Percentiles rank a stretch among this genome's conserved stretches.
Conservation (phyloP, 2,113 vertebrate genomes). For the Sander lucioperca region DNA sequence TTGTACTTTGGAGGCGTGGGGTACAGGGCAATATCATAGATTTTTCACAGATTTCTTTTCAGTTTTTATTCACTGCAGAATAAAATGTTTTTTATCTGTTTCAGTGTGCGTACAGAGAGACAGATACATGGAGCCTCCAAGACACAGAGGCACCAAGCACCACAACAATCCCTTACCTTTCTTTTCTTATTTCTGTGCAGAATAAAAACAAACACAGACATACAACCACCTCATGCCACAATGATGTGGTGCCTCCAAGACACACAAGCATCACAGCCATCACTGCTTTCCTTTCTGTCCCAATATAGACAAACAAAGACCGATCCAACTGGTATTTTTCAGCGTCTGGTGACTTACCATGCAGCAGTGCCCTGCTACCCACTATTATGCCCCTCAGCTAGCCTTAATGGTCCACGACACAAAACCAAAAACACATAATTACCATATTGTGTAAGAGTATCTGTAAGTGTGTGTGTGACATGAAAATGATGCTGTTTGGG, state of each 20-base stretch:
- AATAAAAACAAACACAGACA: slow-evolving; percentile 73
- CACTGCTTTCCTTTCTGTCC: slow-evolving; percentile 55
- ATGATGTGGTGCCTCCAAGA: slow-evolving; percentile 62
- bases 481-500: neutral
- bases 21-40: too few species aligned
- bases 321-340: slow-evolving; percentile 62
- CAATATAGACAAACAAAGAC: slow-evolving; percentile 59
- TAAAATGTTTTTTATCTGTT: too few species aligned
- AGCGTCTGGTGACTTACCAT: slow-evolving; percentile 56
- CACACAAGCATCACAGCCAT: slow-evolving; percentile 50
- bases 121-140: slow-evolving; percentile 49
- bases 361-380: slow-evolving; percentile 50
- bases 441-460: slow-evolving; percentile 40
- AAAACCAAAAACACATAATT: slow-evolving; percentile 66
- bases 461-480: neutral
- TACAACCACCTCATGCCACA: slow-evolving; percentile 49
- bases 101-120: slow-evolving; percentile 28
- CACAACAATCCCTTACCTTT: slow-evolving; percentile 46
- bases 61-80: too few species aligned
- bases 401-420: slow-evolving; percentile 50
- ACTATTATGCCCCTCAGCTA: slow-evolving; percentile 48
- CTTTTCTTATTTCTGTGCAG: slow-evolving; percentile 50
- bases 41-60: too few species aligned
- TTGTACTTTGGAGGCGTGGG: too few species aligned
- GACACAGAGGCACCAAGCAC: slow-evolving; percentile 58